These are phyloP conservation scores for Cantharis rufa DNA, from an alignment of 2,888 invertebrate genomes.

Conservation along the genomic window DNA sequence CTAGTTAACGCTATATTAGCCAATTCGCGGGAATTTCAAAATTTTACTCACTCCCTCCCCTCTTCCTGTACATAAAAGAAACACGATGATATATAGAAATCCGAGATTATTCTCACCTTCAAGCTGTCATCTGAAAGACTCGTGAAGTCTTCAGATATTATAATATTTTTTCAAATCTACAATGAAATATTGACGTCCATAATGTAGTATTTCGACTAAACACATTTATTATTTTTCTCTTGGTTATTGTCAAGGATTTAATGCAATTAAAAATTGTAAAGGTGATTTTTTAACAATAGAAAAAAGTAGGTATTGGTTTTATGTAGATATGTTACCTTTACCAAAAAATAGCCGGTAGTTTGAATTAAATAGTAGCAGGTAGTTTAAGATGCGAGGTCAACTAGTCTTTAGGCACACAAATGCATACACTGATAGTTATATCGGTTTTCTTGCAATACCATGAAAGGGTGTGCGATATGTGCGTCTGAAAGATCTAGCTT, in stretches of 20 bases:
- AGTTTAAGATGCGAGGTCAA: constrained; percentile 32
- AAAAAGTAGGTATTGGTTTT: background rate
- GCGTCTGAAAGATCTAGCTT: background rate
- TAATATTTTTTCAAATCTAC: too few relatives aligned
- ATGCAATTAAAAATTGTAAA: background rate
- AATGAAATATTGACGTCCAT: too few relatives aligned
- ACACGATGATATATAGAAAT: too few relatives aligned
- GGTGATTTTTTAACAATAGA: background rate
- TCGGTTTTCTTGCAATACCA: background rate
- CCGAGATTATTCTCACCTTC: too few relatives aligned
- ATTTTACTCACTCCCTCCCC: too few relatives aligned
- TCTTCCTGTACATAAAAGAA: too few relatives aligned
- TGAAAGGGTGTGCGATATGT: background rate
- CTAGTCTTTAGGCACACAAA: constrained; percentile 35
- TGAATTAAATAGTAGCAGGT: constrained; percentile 24
- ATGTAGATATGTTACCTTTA: background rate
- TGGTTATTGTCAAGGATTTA: background rate
- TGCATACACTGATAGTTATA: background rate
- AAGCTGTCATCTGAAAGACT: too few relatives aligned
- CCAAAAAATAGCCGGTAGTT: background rate
- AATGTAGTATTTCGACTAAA: too few relatives aligned
- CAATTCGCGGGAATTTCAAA: too few relatives aligned
- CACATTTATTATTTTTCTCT: too few relatives aligned
- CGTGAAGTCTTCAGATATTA: too few relatives aligned
- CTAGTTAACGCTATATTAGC: too few relatives aligned